These are phyloP conservation scores for Narcine bancroftii DNA, from an alignment of 2,113 vertebrate genomes.

Conservation along the genomic window DNA sequence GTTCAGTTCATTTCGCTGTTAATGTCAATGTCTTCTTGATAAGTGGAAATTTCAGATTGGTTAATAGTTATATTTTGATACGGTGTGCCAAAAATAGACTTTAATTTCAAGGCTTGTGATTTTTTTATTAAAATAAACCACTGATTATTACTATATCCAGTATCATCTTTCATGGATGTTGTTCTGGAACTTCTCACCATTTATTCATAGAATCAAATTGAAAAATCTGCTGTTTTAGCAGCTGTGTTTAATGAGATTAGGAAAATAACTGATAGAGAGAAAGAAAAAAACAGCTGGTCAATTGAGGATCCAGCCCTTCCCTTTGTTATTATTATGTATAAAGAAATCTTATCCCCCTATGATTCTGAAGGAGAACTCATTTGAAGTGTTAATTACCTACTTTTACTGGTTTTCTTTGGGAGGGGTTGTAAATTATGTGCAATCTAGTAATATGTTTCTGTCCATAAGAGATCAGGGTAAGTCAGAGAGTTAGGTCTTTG, in stretches of 20 bases:
- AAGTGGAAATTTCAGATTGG: neutral
- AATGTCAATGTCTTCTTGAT: neutral
- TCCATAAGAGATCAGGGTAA: neutral
- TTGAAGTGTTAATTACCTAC: neutral
- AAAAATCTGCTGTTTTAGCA: neutral
- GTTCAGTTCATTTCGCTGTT: neutral
- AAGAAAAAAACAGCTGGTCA: neutral
- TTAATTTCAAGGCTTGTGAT: neutral
- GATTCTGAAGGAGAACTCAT: neutral
- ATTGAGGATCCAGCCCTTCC: neutral
- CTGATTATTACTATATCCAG: neutral
- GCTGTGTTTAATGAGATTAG: neutral
- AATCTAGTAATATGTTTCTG: neutral
- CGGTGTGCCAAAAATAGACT: neutral
- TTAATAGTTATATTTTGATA: neutral
- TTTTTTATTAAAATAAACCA: neutral
- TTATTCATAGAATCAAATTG: neutral
- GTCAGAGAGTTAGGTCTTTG: neutral
- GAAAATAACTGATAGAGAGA: neutral
- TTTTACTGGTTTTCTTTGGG: neutral
- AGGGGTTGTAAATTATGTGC: neutral
- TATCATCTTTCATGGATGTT: neutral
- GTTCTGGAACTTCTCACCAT: neutral
- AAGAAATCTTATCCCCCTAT: neutral
- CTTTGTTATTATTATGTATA: neutral